Percentiles rank a stretch among this genome's conserved stretches.
Evolutionary conservation across 2,113 vertebrate species (phyloP).

Genomic region (Eclectus roratus): DNA sequence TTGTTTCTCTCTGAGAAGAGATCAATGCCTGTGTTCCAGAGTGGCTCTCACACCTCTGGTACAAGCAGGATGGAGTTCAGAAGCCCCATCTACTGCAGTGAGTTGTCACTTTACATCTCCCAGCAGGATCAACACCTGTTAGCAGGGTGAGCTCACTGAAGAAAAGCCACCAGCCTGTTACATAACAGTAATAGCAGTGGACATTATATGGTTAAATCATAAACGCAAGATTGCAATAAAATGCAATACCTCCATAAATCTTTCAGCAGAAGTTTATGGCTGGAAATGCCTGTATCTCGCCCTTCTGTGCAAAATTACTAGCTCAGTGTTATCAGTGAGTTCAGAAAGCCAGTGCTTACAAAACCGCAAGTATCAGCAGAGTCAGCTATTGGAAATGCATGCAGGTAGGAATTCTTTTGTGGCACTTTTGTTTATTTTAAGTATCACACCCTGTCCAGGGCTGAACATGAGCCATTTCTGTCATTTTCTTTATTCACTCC

Average conservation of each 20-base stretch:
- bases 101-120: background rate
- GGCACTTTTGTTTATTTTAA: constrained; percentile 30
- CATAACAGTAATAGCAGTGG: background rate
- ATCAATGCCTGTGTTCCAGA: background rate
- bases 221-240: constrained; percentile 27
- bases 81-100: background rate
- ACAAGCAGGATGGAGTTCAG: background rate
- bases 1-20: background rate
- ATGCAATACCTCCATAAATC: constrained; percentile 1
- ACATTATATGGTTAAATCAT: background rate
- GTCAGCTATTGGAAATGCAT: background rate
- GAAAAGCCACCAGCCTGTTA: background rate
- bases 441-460: background rate
- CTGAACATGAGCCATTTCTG: background rate
- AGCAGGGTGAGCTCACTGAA: background rate
- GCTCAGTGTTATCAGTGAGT: constrained; percentile 5
- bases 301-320: background rate
- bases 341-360: constrained; percentile 4
- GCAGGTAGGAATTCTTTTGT: constrained; percentile 21
- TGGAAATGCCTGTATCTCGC: constrained; percentile 42
- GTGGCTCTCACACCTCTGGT: background rate
- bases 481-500: background rate
- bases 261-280: constrained; percentile 20
- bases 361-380: constrained; percentile 26
- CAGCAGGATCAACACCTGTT: background rate